phyloP scores from a whole-genome alignment of 1,140 invertebrate genomes.

The Oppia nitens region DNA sequence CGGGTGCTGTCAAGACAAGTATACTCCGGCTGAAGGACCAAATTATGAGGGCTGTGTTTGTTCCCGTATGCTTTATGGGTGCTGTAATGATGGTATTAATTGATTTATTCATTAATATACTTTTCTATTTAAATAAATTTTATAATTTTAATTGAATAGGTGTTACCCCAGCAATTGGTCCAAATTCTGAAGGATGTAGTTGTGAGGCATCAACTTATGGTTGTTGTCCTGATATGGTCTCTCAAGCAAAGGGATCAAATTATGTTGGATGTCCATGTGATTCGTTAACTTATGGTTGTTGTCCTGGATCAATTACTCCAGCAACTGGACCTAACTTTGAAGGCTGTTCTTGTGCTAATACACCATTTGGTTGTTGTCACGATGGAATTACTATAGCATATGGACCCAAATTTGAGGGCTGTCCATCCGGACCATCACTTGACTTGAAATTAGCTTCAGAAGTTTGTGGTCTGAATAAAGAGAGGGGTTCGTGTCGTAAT shows the following conservation, averaged over 20 bases:
- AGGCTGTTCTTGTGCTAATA: slow-evolving; percentile 36
- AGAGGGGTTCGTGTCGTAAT: slow-evolving; percentile 58
- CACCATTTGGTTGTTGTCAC: slow-evolving; percentile 55
- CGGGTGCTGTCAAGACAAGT: slow-evolving; percentile 71
- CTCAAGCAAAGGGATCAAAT: slow-evolving; percentile 36
- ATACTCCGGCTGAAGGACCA: slow-evolving; percentile 40
- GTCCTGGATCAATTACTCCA: slow-evolving; percentile 65
- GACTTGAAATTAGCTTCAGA: slow-evolving; percentile 31
- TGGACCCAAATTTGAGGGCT: slow-evolving; percentile 35
- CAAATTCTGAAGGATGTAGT: slow-evolving; percentile 28
- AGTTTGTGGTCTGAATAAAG: slow-evolving; percentile 50
- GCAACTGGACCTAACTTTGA: slow-evolving; percentile 57
- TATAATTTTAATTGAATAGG: neutral
- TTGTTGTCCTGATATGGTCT: slow-evolving; percentile 56
- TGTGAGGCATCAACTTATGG: slow-evolving; percentile 37
- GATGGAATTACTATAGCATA: slow-evolving; percentile 65
- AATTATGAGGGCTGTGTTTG: slow-evolving; percentile 58
- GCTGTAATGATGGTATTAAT: slow-evolving; percentile 52
- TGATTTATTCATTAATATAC: neutral
- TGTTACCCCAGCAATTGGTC: slow-evolving; percentile 52
- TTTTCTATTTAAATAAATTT: neutral
- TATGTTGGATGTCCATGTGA: slow-evolving; percentile 24
- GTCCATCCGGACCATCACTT: slow-evolving; percentile 16
- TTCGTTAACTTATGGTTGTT: slow-evolving; percentile 41
- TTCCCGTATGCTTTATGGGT: slow-evolving; percentile 57